Evolutionary conservation across 2,113 vertebrate genomes (phyloP), one percentile per base, ranked within the genome.

Genomic region (Silurus asotus): DNA sequence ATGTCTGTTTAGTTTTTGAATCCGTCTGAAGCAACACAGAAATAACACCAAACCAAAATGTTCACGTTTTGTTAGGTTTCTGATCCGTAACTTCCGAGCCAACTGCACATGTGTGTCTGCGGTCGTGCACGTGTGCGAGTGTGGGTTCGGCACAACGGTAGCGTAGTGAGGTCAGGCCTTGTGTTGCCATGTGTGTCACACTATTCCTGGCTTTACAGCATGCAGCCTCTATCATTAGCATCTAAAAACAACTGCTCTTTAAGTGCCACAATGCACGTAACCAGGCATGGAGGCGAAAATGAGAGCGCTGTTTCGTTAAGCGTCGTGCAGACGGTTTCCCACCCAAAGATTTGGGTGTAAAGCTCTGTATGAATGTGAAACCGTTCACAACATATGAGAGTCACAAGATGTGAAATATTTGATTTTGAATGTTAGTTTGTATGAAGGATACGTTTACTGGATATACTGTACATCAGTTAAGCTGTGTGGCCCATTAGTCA

Each of bases 251-350:
- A 85, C 87, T 67, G 88, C 85, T 84, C 86, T 82, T 81, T 89
- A 88, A 90, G 83, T 87, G 79, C 90, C 90, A 76, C 85, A 84
- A 83, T 14, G 90, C 91, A 89, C 90, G 81, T 93, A 94, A 92
- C 91, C 92, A 93, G 91, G 92, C 92, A 86, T 93, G 92, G 94
- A 93, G 93, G 91, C 90, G 91, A 93, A 92, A 94, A 93, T 91
- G 90, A 92, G 92, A 93, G 89, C 89, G 90, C 88, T 90, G 91
- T 19, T 90, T 86, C 92, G 92, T 92, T 93, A 89, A 92, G 93
- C 92, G 93, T 91, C 90, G 90, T 84, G 87, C 92, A 81, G 89
- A 91, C 89, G 91, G 92, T 94, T 94, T 94, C 93, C 93, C 91
- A 93, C 84, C 61, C 76, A 65, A 62, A n/a, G n/a, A 14, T 48